Conservation (phyloP, 2,113 vertebrate species). For the Pteropus alecto region DNA sequence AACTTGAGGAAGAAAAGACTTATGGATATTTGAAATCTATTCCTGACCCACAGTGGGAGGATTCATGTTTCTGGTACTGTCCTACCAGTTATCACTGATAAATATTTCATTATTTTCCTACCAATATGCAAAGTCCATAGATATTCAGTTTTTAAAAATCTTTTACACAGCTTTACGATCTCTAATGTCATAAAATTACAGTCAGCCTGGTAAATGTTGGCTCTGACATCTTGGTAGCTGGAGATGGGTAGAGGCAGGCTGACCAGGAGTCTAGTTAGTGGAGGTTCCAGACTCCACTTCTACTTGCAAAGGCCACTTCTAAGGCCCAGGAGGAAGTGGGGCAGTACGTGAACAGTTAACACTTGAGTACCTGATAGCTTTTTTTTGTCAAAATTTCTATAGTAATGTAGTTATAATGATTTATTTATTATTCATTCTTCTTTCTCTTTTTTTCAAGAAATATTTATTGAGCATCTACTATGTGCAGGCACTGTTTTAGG, state of each 20-base stretch:
- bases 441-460: background rate
- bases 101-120: background rate
- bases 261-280: background rate
- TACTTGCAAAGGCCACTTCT: background rate
- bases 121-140: background rate
- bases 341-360: background rate
- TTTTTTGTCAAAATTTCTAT: background rate
- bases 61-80: background rate
- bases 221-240: background rate
- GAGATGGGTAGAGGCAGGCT: fast-evolving
- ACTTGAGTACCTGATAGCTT: background rate
- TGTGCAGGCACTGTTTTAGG: background rate
- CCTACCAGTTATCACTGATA: background rate
- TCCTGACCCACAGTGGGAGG: background rate
- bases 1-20: background rate
- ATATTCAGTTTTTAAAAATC: background rate
- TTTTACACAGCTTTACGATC: background rate
- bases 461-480: background rate
- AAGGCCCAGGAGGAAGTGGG: background rate
- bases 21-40: background rate
- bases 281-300: too few species aligned
- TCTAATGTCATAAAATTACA: background rate
- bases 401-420: background rate
- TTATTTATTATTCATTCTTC: background rate
- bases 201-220: background rate